These are phyloP conservation scores for Drosophila hamatofila DNA, from an alignment of 2,888 invertebrate species.

Conservation along the genomic window DNA sequence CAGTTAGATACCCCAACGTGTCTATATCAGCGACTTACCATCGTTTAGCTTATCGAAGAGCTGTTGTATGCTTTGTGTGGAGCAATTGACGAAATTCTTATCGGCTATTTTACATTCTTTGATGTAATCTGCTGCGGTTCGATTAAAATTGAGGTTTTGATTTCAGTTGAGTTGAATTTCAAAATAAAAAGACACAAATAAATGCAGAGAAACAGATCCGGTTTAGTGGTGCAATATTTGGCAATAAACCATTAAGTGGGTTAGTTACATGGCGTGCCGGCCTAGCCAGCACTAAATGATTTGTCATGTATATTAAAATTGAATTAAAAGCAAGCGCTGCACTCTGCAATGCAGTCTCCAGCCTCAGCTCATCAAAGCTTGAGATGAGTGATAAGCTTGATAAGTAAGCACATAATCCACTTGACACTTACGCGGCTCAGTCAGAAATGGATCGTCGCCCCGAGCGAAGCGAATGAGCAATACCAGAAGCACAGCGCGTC, in stretches of 20 bases:
- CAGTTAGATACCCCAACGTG: background rate
- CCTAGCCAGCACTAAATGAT: background rate
- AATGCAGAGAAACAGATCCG: slow-evolving; percentile 64
- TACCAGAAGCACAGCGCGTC: slow-evolving; percentile 40
- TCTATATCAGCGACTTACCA: slow-evolving; percentile 84
- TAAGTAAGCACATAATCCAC: slow-evolving; percentile 14
- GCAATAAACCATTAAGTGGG: slow-evolving; percentile 48
- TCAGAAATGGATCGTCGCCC: slow-evolving; percentile 72
- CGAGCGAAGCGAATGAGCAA: slow-evolving; percentile 30
- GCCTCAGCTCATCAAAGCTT: background rate
- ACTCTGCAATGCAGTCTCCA: background rate
- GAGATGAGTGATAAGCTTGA: background rate
- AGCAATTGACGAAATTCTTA: slow-evolving; percentile 89
- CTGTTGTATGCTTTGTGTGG: slow-evolving; percentile 88
- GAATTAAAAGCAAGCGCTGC: background rate
- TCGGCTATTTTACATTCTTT: slow-evolving; percentile 89
- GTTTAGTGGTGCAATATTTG: slow-evolving; percentile 70
- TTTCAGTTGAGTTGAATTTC: slow-evolving; percentile 48
- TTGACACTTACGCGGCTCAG: slow-evolving; percentile 82
- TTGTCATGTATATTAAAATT: background rate
- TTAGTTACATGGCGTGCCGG: slow-evolving; percentile 62
- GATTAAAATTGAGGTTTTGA: slow-evolving; percentile 66
- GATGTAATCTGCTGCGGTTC: slow-evolving; percentile 88
- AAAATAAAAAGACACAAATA: slow-evolving; percentile 53
- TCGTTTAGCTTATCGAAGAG: slow-evolving; percentile 89